Evolutionary conservation across 2,888 invertebrate species (phyloP).

Genomic region (Abrostola triplasia): DNA sequence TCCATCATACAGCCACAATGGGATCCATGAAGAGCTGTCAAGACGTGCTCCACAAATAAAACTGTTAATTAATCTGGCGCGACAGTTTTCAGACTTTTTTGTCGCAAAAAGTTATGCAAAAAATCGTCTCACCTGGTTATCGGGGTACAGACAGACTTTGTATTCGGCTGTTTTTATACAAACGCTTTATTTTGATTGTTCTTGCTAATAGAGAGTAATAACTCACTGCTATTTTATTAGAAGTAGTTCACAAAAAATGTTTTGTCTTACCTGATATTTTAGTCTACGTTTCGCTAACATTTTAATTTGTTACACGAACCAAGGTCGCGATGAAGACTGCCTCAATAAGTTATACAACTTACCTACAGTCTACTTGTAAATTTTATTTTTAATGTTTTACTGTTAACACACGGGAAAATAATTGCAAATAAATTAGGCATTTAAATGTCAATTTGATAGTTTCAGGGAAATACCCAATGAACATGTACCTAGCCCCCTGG

Average conservation of each 20-base stretch:
- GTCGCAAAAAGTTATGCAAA: slow-evolving; percentile 41
- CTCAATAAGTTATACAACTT: slow-evolving; percentile 3
- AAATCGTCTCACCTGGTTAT: slow-evolving; percentile 52
- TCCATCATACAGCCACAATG: slow-evolving; percentile 53
- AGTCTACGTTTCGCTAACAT: slow-evolving; percentile 24
- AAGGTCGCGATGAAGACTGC: slow-evolving; percentile 19
- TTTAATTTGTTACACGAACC: slow-evolving; percentile 9
- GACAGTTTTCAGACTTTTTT: slow-evolving; percentile 53
- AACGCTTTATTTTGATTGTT: slow-evolving; percentile 46
- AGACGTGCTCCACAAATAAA: slow-evolving; percentile 53
- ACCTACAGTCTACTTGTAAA: background rate
- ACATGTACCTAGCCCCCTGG: too few relatives aligned
- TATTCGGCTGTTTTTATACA: slow-evolving; percentile 41
- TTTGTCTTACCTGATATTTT: slow-evolving; percentile 27
- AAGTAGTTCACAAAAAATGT: slow-evolving; percentile 36
- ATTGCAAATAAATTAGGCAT: too few relatives aligned
- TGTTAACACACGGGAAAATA: too few relatives aligned
- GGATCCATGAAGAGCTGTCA: slow-evolving; percentile 36
- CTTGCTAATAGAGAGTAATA: slow-evolving; percentile 45
- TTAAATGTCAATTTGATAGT: too few relatives aligned
- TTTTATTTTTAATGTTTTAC: too few relatives aligned
- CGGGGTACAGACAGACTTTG: slow-evolving; percentile 20
- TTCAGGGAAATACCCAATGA: too few relatives aligned
- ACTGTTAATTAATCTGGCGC: slow-evolving; percentile 61
- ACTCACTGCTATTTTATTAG: slow-evolving; percentile 39